These are phyloP conservation scores for Microcebus murinus DNA, from an alignment of 2,113 vertebrate genomes.

Conservation along the genomic window DNA sequence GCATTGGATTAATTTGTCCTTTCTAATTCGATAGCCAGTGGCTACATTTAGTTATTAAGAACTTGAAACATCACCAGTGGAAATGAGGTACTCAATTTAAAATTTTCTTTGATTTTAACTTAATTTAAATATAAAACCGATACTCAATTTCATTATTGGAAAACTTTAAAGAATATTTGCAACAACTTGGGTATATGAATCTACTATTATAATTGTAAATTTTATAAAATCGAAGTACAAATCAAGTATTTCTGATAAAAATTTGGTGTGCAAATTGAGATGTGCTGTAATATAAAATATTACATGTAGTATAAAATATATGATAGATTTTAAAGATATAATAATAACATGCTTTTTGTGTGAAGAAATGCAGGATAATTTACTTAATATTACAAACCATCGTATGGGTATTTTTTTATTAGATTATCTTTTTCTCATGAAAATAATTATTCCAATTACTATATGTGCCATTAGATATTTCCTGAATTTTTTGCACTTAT, in stretches of 20 bases:
- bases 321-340: not conserved
- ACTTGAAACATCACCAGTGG: not conserved
- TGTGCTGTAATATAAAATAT: not conserved
- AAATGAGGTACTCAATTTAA: not conserved
- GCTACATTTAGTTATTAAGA: not conserved
- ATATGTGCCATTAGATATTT: not conserved
- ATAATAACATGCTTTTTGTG: not conserved
- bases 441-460: slow-evolving; percentile 5
- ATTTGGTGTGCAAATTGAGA: not conserved
- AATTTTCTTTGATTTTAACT: not conserved
- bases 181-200: not conserved
- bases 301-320: not conserved
- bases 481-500: not conserved
- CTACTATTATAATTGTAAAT: not conserved
- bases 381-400: not conserved
- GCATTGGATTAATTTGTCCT: not conserved
- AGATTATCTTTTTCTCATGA: not conserved
- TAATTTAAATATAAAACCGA: slow-evolving; percentile 22
- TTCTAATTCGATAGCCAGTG: not conserved
- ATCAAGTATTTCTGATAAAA: not conserved
- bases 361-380: slow-evolving; percentile 1
- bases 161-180: not conserved
- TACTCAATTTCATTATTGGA: not conserved
- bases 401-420: not conserved
- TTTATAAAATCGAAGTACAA: slow-evolving; percentile 31